A percentile compares a stretch with the other conserved stretches of the same genome.
These are phyloP conservation scores for Zapornia atra DNA, from an alignment of 2,113 vertebrate genomes.

Conservation along the genomic window DNA sequence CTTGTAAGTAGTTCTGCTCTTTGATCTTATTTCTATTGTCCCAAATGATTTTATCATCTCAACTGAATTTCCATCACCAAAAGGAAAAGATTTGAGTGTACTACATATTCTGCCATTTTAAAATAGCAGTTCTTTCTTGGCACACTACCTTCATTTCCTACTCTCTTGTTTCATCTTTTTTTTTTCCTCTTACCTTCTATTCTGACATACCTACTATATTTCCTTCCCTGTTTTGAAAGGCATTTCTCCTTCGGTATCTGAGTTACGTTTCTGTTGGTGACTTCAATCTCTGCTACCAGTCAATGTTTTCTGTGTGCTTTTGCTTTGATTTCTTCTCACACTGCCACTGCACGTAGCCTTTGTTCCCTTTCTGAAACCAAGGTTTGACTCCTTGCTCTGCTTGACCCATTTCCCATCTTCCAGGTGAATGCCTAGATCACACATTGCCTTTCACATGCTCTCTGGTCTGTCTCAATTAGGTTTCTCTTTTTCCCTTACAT, in stretches of 20 bases:
- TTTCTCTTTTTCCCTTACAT: background rate
- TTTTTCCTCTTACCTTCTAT: background rate
- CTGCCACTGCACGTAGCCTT: background rate
- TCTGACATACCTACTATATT: background rate
- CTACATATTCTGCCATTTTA: background rate
- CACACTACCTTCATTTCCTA: background rate
- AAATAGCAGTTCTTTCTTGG: background rate
- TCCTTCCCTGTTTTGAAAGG: background rate
- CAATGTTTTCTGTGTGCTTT: rapidly evolving
- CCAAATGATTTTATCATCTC: background rate
- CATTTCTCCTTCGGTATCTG: background rate
- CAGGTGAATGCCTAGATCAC: background rate
- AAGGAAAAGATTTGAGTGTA: background rate
- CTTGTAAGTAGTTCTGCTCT: background rate
- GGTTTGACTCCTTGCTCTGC: background rate
- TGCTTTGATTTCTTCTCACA: background rate
- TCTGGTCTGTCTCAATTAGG: background rate
- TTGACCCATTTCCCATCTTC: background rate
- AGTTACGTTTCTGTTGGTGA: background rate
- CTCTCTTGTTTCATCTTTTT: background rate
- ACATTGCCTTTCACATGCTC: background rate
- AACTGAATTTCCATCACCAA: background rate
- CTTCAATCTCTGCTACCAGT: background rate
- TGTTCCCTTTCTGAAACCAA: background rate
- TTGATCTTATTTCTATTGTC: background rate